Evolutionary conservation across 2,797 vertebrate species (phyloP).

Genomic region (Pelochelys cantorii): DNA sequence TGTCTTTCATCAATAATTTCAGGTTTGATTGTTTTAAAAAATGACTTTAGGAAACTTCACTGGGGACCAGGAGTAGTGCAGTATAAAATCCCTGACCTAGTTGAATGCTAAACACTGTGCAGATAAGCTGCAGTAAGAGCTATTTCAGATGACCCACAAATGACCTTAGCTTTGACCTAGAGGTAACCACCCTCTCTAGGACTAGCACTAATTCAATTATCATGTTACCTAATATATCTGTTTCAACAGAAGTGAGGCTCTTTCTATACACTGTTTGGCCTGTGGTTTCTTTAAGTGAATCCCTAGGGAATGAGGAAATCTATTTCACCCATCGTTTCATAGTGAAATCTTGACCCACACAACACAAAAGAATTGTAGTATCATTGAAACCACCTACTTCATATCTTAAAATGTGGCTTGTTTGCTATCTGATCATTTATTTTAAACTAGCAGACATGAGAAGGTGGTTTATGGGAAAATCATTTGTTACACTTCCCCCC

Average conservation of each 20-base stretch:
- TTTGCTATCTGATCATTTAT: not conserved
- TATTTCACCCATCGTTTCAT: not conserved
- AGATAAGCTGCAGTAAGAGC: constrained; percentile 58
- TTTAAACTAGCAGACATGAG: not conserved
- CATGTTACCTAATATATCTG: not conserved
- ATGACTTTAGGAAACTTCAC: constrained; percentile 26
- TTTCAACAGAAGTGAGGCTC: constrained; percentile 3
- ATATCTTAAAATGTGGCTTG: not conserved
- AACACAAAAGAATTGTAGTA: not conserved
- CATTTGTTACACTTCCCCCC: not conserved
- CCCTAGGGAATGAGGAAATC: not conserved
- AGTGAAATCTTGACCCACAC: not conserved
- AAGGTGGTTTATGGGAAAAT: not conserved
- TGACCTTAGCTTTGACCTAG: constrained; percentile 65
- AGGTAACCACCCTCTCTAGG: constrained; percentile 52
- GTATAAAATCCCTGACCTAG: constrained; percentile 54
- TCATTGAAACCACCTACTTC: not conserved
- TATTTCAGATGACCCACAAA: constrained; percentile 60
- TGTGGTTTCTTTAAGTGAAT: not conserved
- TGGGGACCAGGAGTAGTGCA: constrained; percentile 52
- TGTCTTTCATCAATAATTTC: constrained; percentile 22
- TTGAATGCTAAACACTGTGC: constrained; percentile 53
- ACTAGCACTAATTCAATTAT: constrained; percentile 57
- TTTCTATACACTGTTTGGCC: not conserved
- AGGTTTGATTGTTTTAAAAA: constrained; percentile 30